Percentiles rank a stretch among this genome's conserved stretches.
These are phyloP conservation scores for Ochropacha duplaris DNA, from an alignment of 2,888 invertebrate species.

Conservation along the genomic window DNA sequence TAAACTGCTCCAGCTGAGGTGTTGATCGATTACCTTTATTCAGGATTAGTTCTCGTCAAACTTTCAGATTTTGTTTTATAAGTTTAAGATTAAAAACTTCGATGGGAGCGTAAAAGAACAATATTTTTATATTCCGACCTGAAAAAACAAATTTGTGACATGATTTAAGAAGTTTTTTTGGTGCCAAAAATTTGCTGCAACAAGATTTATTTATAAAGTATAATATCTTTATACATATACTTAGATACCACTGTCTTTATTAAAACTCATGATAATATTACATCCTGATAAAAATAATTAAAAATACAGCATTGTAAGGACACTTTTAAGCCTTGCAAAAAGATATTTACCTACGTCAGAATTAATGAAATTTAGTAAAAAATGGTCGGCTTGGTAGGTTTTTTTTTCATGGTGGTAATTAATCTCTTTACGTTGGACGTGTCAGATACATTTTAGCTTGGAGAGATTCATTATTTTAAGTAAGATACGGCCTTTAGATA, in stretches of 20 bases:
- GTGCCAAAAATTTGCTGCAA: no score
- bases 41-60: constrained; percentile 32
- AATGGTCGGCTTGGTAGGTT: not conserved
- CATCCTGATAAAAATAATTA: no score
- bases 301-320: no score
- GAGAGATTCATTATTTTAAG: not conserved
- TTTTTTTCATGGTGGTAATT: not conserved
- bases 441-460: not conserved
- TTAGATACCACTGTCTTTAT: no score
- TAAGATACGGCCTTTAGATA: no score
- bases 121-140: not conserved
- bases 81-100: not conserved
- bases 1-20: constrained; percentile 36
- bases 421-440: not conserved
- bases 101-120: not conserved
- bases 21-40: constrained; percentile 48
- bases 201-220: no score
- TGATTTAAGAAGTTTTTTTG: not conserved
- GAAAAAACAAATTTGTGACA: not conserved
- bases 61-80: constrained; percentile 10
- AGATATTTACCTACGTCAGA: not conserved
- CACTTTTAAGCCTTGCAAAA: no score
- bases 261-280: no score
- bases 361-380: not conserved
- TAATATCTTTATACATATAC: no score